These are phyloP conservation scores for Neomonachus schauinslandi DNA, from an alignment of 2,113 vertebrate genomes.

Conservation along the genomic window DNA sequence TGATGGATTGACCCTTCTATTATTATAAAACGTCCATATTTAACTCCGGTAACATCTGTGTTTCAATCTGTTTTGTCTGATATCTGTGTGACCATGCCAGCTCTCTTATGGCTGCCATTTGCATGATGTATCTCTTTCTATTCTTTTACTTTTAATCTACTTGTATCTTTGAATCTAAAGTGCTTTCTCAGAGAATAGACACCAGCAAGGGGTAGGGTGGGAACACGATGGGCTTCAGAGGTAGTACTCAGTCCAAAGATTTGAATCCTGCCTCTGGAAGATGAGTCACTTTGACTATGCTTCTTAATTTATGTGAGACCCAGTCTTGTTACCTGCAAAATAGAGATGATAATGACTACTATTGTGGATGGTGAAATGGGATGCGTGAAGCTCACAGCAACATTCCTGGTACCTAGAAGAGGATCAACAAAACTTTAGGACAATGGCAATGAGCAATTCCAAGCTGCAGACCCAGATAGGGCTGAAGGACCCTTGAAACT, in stretches of 20 bases:
- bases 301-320: neutral
- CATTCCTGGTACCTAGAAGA: neutral
- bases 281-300: neutral
- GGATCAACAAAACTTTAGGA: neutral
- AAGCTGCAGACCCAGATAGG: neutral
- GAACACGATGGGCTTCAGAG: neutral
- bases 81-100: neutral
- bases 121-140: neutral
- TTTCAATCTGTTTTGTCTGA: neutral
- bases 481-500: neutral
- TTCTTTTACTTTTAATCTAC: neutral
- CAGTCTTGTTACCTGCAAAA: neutral
- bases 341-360: too few relatives aligned
- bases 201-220: neutral
- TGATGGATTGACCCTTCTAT: neutral
- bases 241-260: too few relatives aligned
- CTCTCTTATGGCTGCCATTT: neutral
- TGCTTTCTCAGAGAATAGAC: neutral
- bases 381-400: neutral
- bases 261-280: neutral
- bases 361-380: too few relatives aligned
- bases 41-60: neutral
- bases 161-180: neutral
- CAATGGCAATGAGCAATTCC: neutral
- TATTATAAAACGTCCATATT: neutral